Conservation (phyloP, 2,113 vertebrate genomes). For the Arvicanthis niloticus region DNA sequence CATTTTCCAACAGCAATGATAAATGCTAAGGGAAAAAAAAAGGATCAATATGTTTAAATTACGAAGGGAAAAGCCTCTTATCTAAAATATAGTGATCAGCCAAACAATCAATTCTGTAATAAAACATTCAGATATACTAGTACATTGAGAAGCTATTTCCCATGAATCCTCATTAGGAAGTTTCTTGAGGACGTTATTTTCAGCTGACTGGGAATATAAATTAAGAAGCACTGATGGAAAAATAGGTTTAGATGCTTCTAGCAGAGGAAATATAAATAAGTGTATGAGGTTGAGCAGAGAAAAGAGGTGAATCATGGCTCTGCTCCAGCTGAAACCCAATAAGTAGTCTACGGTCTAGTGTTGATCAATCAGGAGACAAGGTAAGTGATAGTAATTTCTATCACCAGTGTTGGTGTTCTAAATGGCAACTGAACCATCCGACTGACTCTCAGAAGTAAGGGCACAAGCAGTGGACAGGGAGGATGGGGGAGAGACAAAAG, state of each 20-base stretch:
- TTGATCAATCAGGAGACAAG: not conserved
- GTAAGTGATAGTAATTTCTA: not conserved
- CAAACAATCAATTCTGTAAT: not conserved
- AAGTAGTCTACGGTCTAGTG: not conserved
- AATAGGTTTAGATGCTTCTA: not conserved
- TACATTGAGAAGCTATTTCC: not conserved
- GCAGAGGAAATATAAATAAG: constrained; percentile 7
- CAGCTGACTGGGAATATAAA: not conserved
- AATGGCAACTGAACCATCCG: not conserved
- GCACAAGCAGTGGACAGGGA: not conserved
- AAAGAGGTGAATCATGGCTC: not conserved
- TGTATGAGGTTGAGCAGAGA: not conserved
- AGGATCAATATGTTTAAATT: constrained; percentile 17
- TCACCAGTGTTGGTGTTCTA: not conserved
- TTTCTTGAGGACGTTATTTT: not conserved
- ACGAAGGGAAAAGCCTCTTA: not conserved
- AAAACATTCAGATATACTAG: not conserved
- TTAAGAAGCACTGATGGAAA: not conserved
- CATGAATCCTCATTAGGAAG: not conserved
- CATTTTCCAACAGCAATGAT: not conserved
- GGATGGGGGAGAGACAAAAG: not conserved
- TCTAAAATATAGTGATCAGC: not conserved
- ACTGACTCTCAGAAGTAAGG: not conserved
- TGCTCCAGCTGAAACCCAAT: not conserved
- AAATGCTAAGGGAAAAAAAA: constrained; percentile 6